Evolutionary conservation across 2,113 vertebrate genomes (phyloP), one percentile per base, ranked within the genome.

Genomic region (Lepus europaeus): DNA sequence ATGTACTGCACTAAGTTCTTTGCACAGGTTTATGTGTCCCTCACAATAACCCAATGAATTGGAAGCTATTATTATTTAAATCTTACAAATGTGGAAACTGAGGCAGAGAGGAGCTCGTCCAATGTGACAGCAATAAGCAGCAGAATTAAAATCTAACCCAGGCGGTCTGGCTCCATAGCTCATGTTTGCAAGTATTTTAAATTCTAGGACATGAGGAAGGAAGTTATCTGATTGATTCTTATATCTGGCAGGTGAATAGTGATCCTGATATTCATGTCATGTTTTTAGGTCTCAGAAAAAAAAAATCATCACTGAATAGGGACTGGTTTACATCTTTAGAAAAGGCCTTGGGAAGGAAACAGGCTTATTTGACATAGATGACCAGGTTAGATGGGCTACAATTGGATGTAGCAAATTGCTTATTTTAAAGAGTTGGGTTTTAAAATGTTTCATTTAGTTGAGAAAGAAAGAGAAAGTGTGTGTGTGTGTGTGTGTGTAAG

Each of bases 51-150:
- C 20, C 49, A 74, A 33, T 45, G 19, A 70, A 22, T 68, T 77
- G 63, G 39, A 73, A 90, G 23, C 3, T 7, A 45, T 86, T 72
- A 79, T 56, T 70, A 53, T 45, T 63, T 76, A 5, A 66, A 31
- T 93, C 49, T 92, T 77, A 79, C 11, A 93, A 17, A 70, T 81
- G 9, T 91, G n/a, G 61, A 92, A 94, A 76, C 39, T 25, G 87
- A 92, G 51, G 61, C 39, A 45, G 31, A 84, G 68, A 64, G 31
- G 83, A 3, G 2, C n/a, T 79, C 74, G 9, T 19, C n/a, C 69
- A 78, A 39, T 16, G 69, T 68, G 49, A 89, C 23, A 84, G n/a
- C 68, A 63, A 16, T 53, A 73, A 89, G 64, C 23, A 80, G 49
- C 64, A 87, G 49, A 87, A 36, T n/a, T 19, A 91, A 68, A 39